These are phyloP conservation scores for Synanthedon formicaeformis DNA, from an alignment of 2,888 invertebrate genomes.

Conservation along the genomic window DNA sequence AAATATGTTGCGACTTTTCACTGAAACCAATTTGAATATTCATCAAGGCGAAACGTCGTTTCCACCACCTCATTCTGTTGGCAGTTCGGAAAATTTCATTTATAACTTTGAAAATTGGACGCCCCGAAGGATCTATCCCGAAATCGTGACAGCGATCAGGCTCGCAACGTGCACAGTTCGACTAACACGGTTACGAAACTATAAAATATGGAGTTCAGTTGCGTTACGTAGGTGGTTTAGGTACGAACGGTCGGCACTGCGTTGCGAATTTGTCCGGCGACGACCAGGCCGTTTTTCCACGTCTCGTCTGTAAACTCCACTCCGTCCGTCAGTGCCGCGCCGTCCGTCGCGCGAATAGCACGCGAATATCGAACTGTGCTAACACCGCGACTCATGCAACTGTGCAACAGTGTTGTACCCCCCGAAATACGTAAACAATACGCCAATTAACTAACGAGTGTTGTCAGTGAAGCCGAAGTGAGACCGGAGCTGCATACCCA, in stretches of 20 bases:
- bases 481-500: conserved; percentile 30
- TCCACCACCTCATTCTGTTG: conserved; percentile 19
- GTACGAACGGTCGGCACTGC: conserved; percentile 35
- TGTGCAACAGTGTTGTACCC: conserved; percentile 44
- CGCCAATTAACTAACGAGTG: conserved; percentile 28
- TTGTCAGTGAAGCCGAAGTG: conserved; percentile 37
- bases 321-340: conserved; percentile 35
- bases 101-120: conserved; percentile 11
- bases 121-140: conserved; percentile 43
- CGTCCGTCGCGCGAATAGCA: conserved; percentile 21
- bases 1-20: conserved; percentile 46
- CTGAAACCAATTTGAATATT: conserved; percentile 48
- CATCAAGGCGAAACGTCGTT: conserved; percentile 21
- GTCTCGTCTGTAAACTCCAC: not conserved
- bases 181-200: conserved; percentile 64
- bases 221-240: conserved; percentile 48
- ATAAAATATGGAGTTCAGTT: conserved; percentile 66
- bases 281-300: not conserved
- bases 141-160: conserved; percentile 62
- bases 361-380: conserved; percentile 11
- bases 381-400: conserved; percentile 27
- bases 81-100: conserved; percentile 14
- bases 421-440: conserved; percentile 53
- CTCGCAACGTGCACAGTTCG: conserved; percentile 48
- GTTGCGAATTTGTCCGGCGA: conserved; percentile 4